Percentiles rank a stretch among this genome's conserved stretches.
These are phyloP conservation scores for Lacanobia oleracea DNA, from an alignment of 2,888 invertebrate genomes.

Conservation along the genomic window DNA sequence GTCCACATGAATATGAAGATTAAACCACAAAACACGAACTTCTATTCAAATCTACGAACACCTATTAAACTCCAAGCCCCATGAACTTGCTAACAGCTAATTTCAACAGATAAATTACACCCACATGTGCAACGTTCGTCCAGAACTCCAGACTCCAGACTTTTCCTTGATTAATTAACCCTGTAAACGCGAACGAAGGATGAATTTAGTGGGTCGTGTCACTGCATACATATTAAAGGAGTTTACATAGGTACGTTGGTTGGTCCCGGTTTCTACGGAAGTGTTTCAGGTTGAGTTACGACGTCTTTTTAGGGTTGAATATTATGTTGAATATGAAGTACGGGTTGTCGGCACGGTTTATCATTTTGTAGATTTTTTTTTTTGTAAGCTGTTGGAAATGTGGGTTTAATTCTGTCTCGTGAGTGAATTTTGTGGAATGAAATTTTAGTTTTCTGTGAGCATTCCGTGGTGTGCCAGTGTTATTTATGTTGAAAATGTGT, in stretches of 20 bases:
- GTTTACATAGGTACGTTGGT: conserved; percentile 50
- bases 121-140: conserved; percentile 56
- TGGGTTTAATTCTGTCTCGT: conserved; percentile 21
- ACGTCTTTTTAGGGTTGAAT: conserved; percentile 58
- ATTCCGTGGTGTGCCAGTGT: neutral
- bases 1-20: neutral
- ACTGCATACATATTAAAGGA: conserved; percentile 67
- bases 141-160: conserved; percentile 50
- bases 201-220: conserved; percentile 64
- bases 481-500: neutral
- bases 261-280: conserved; percentile 50
- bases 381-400: conserved; percentile 22
- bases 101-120: conserved; percentile 49
- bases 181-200: conserved; percentile 54
- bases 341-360: conserved; percentile 29
- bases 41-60: conserved; percentile 27
- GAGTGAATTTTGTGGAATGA: neutral
- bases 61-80: conserved; percentile 10
- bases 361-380: conserved; percentile 30
- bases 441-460: conserved; percentile 2
- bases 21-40: neutral
- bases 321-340: conserved; percentile 46
- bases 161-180: conserved; percentile 70
- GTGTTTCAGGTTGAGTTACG: conserved; percentile 45
- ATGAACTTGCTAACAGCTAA: conserved; percentile 44